phyloP scores from a whole-genome alignment of 2,113 vertebrate genomes.

The Cairina moschata region DNA sequence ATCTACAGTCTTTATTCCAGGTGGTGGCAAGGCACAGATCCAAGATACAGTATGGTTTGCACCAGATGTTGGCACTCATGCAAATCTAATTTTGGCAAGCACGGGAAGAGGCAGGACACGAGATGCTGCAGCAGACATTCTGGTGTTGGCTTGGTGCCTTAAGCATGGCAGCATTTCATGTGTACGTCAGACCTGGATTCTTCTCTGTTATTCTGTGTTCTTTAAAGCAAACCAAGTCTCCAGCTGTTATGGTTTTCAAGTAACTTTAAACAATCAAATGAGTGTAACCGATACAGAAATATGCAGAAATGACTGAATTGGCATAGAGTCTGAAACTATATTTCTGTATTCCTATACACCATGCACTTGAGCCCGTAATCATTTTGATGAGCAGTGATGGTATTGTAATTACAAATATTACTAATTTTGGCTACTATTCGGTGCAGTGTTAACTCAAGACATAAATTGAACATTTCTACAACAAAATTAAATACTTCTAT shows the following conservation, averaged over 20 bases:
- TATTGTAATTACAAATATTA: not conserved
- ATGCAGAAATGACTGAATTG: not conserved
- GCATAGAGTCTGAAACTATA: not conserved
- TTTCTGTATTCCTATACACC: not conserved
- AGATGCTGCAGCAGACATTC: not conserved
- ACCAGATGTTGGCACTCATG: constrained; percentile 35
- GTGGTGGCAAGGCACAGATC: constrained; percentile 21
- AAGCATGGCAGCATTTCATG: not conserved
- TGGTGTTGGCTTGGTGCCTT: not conserved
- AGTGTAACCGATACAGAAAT: not conserved
- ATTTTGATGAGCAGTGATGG: not conserved
- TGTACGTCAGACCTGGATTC: not conserved
- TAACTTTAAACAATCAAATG: not conserved
- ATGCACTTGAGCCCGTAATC: not conserved
- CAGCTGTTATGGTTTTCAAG: not conserved
- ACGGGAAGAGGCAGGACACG: not conserved
- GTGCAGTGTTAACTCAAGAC: not conserved
- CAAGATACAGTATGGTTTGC: constrained; percentile 27
- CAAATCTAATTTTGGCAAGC: constrained; percentile 26
- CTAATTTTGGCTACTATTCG: not conserved
- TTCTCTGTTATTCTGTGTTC: not conserved
- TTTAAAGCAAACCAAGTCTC: not conserved
- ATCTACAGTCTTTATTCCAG: constrained; percentile 12
- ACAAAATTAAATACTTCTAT: not conserved
- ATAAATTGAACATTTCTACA: not conserved